Percentiles rank a stretch among this genome's conserved stretches.
Evolutionary conservation across 2,888 invertebrate genomes (phyloP).

Genomic region (Amaurobius ferox): DNA sequence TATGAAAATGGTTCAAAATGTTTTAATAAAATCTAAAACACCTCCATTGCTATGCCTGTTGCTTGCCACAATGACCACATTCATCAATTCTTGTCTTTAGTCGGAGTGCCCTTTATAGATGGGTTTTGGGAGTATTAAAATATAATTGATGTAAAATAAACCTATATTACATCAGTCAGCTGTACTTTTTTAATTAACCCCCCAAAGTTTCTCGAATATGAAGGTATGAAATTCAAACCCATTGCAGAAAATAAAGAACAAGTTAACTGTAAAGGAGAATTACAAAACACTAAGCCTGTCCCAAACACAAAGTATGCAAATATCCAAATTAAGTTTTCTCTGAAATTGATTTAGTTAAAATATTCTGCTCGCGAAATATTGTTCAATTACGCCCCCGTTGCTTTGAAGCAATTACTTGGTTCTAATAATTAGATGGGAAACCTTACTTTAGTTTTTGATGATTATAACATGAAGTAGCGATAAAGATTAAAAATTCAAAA

Average conservation of each 20-base stretch:
- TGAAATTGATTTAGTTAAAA: slow-evolving; percentile 65
- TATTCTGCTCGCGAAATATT: slow-evolving; percentile 57
- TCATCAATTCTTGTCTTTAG: too few species aligned
- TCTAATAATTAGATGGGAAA: slow-evolving; percentile 4
- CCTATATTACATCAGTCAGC: too few species aligned
- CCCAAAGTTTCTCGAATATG: not conserved
- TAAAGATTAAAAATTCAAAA: too few species aligned
- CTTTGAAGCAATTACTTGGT: slow-evolving; percentile 39
- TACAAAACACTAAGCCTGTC: not conserved
- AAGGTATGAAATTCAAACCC: not conserved
- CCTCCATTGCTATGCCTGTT: too few species aligned
- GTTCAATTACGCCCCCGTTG: slow-evolving; percentile 62
- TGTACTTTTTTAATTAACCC: too few species aligned
- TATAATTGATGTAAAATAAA: too few species aligned
- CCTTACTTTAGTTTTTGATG: not conserved
- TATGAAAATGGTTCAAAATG: too few species aligned
- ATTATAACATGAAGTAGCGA: too few species aligned
- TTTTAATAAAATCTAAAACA: too few species aligned
- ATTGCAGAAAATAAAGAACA: slow-evolving; percentile 3
- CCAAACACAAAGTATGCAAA: slow-evolving; percentile 64
- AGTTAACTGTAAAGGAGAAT: not conserved
- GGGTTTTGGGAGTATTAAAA: too few species aligned
- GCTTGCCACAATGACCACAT: too few species aligned
- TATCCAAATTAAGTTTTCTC: slow-evolving; percentile 67
- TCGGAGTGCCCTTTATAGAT: too few species aligned